phyloP scores from a whole-genome alignment of 1,140 invertebrate species.

The Ctenoplectra terminalis region DNA sequence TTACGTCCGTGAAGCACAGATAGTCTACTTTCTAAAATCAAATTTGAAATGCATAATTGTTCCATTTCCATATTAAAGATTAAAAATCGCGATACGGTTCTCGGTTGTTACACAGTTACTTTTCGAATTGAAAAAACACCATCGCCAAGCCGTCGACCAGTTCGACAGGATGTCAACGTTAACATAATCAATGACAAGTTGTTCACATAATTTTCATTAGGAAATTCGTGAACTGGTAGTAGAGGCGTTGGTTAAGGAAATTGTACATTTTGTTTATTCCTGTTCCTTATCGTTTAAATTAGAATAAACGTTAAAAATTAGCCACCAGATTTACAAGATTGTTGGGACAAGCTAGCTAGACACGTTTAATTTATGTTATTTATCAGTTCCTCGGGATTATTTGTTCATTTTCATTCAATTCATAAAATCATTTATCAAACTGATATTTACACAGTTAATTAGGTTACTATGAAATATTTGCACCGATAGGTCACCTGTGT shows the following conservation, averaged over 20 bases:
- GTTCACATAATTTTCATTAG: neutral
- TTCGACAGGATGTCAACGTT: neutral
- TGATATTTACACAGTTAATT: no score
- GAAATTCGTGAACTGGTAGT: neutral
- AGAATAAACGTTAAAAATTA: no score
- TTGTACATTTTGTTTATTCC: neutral
- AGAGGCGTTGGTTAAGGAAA: neutral
- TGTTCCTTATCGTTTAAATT: neutral
- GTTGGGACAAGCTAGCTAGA: no score
- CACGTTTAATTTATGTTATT: no score
- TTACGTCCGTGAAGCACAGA: neutral
- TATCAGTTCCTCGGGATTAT: no score
- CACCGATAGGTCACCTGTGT: no score
- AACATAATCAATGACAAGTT: neutral
- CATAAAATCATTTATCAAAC: no score
- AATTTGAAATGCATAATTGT: constrained; percentile 21
- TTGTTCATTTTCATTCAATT: no score
- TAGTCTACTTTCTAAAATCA: constrained; percentile 35
- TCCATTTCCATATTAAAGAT: constrained; percentile 20
- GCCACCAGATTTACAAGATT: no score
- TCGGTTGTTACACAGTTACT: neutral
- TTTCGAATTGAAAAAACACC: neutral
- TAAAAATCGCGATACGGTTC: neutral
- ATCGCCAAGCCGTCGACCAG: neutral
- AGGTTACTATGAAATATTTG: no score